Conservation (phyloP, 2,113 vertebrate species). For the Nansenia antarctica region DNA sequence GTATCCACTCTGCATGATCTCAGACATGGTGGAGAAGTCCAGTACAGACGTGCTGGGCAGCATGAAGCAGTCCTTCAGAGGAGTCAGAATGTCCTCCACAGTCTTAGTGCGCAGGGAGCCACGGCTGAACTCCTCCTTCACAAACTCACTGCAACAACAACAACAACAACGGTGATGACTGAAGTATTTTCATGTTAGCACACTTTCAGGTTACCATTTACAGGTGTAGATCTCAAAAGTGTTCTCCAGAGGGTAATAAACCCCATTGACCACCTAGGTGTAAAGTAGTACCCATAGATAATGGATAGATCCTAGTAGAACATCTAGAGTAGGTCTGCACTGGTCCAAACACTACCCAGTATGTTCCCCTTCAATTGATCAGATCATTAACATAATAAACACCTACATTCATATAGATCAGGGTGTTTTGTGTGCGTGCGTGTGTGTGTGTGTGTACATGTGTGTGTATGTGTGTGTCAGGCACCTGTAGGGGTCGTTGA, state of each 20-base stretch:
- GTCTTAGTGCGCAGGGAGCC: slow-evolving; percentile 84
- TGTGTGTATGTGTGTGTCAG: background rate
- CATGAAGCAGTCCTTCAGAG: slow-evolving; percentile 91
- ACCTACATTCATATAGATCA: background rate
- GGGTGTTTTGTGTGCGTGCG: too few relatives aligned
- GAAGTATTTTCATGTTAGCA: background rate
- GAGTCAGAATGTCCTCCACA: slow-evolving; percentile 89
- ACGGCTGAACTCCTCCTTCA: slow-evolving; percentile 85
- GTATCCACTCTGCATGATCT: slow-evolving; percentile 93
- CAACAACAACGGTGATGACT: background rate
- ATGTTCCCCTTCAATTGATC: too few relatives aligned
- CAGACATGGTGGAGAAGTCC: slow-evolving; percentile 89
- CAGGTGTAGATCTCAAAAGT: too few relatives aligned
- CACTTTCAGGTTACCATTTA: too few relatives aligned
- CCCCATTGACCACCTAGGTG: too few relatives aligned
- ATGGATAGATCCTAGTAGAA: too few relatives aligned
- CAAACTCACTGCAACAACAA: slow-evolving; percentile 76
- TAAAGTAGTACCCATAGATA: too few relatives aligned
- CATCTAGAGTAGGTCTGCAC: too few relatives aligned
- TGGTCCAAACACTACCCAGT: too few relatives aligned
- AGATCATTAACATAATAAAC: background rate
- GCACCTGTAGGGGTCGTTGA: slow-evolving; percentile 82
- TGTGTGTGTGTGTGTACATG: background rate
- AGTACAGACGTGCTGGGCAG: slow-evolving; percentile 79
- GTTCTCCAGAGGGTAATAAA: too few relatives aligned